These are phyloP conservation scores for Piscicola geometra DNA, from an alignment of 2,888 invertebrate species.

Conservation along the genomic window DNA sequence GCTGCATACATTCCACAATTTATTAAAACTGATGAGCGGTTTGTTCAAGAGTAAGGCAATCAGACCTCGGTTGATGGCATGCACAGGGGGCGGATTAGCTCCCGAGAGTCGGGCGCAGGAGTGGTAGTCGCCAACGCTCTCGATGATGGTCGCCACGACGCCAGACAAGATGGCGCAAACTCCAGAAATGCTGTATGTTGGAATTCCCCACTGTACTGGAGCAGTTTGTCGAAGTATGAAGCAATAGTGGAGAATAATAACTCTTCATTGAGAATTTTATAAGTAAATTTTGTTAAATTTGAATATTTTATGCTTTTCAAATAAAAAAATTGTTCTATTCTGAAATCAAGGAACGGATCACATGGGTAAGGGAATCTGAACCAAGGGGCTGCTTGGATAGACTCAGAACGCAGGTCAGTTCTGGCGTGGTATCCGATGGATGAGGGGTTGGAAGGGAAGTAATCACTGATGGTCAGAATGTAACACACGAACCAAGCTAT, in stretches of 20 bases:
- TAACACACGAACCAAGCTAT: conserved; percentile 50
- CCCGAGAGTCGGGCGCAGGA: conserved; percentile 71
- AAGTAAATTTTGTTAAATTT: no score
- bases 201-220: conserved; percentile 50
- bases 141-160: conserved; percentile 51
- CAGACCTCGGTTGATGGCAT: conserved; percentile 41
- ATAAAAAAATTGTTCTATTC: no score
- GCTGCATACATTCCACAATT: no score
- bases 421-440: conserved; percentile 52
- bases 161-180: conserved; percentile 51
- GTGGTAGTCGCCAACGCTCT: conserved; percentile 75
- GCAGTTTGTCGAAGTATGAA: no score
- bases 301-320: no score
- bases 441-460: conserved; percentile 55
- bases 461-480: conserved; percentile 51
- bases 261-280: no score
- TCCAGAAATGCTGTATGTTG: conserved; percentile 49
- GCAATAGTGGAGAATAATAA: no score
- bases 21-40: no score
- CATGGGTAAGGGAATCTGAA: conserved; percentile 60
- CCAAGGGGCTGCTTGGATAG: conserved; percentile 51
- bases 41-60: no score
- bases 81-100: conserved; percentile 73
- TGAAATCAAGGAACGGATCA: no score
- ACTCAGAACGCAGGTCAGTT: conserved; percentile 49